Evolutionary conservation across 1,140 invertebrate genomes (phyloP).

Genomic region (Diorhabda elongata): DNA sequence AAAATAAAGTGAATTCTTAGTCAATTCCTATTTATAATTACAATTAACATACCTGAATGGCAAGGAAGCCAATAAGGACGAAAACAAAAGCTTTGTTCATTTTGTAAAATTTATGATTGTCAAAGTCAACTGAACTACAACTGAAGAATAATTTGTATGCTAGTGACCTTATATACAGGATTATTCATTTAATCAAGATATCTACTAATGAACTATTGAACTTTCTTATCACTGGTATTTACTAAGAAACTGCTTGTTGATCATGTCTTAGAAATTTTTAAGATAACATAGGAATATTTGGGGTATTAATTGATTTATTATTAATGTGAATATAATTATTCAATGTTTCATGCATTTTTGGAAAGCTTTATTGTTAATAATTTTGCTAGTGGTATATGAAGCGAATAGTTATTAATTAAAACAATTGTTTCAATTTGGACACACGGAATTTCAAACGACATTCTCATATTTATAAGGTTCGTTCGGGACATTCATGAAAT

Average conservation of each 20-base stretch:
- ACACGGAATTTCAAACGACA: too few species aligned
- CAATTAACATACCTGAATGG: conserved; percentile 29
- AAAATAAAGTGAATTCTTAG: too few species aligned
- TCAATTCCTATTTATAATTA: too few species aligned
- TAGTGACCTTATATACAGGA: conserved; percentile 8
- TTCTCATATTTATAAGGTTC: too few species aligned
- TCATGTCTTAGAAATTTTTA: neutral
- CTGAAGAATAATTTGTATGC: neutral
- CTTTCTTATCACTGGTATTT: conserved; percentile 4
- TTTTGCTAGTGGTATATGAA: too few species aligned
- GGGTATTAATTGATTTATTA: neutral
- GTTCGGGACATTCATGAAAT: too few species aligned
- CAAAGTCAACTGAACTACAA: conserved; percentile 6
- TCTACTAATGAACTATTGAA: conserved; percentile 3
- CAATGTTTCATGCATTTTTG: neutral
- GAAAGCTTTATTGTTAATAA: neutral
- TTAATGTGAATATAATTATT: neutral
- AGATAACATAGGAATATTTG: too few species aligned
- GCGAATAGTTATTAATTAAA: too few species aligned
- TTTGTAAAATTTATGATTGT: conserved; percentile 7
- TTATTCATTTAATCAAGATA: neutral
- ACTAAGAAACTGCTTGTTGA: neutral
- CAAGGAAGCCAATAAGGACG: conserved; percentile 29
- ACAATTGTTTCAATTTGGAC: too few species aligned
- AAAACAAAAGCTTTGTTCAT: conserved; percentile 30